Evolutionary conservation across 1,140 invertebrate genomes (phyloP), one percentile per base, ranked within the genome.

Genomic region (Bombus fervidus): DNA sequence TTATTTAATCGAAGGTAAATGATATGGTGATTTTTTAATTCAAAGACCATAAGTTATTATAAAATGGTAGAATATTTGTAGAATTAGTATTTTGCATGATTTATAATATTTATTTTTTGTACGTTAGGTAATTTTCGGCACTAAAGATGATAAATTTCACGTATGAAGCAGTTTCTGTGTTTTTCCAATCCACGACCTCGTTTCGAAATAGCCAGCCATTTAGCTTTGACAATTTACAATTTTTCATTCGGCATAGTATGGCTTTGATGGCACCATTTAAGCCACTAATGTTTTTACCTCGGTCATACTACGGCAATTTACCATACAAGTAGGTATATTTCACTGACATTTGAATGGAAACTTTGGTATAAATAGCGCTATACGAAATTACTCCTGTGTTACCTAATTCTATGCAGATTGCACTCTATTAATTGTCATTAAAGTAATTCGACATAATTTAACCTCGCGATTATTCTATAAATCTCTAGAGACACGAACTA

Each of bases 211-310:
- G 25, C 68, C 68, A 28, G 13, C 37, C 37, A 39, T 71, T 71
- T 39, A 71, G 68, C 68, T 39, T 39, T 28, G 25, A 28, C 68
- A 71, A 71, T 71, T 41, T 71, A 39, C 68, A 71, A 71, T 71
- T 71, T 71, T 71, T 71, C 68, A 39, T 71, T 71, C 22, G 37
- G 5, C 37, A 28, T 39, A 8, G 34, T 15, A 41, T 22, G 22
- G 37, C 68, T 37, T 71, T 71, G 68, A 71, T 71, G 37, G 37
- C 37, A 12, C 4, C 34, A 12, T 28, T 68, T 37, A 68, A 68
- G 22, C 66, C 18, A 10, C 18, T 68, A 25, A 68, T 37, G 66
- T 37, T 68, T 68, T 68, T 68, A 68, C 34, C 66, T 68, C 34
- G 66, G 18, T 37, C 34, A 10, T 37, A 68, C 22, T 37, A 37